Base-by-base conservation (phyloP, 1,140 invertebrate genomes). In the Drosophila micromelanica region DNA sequence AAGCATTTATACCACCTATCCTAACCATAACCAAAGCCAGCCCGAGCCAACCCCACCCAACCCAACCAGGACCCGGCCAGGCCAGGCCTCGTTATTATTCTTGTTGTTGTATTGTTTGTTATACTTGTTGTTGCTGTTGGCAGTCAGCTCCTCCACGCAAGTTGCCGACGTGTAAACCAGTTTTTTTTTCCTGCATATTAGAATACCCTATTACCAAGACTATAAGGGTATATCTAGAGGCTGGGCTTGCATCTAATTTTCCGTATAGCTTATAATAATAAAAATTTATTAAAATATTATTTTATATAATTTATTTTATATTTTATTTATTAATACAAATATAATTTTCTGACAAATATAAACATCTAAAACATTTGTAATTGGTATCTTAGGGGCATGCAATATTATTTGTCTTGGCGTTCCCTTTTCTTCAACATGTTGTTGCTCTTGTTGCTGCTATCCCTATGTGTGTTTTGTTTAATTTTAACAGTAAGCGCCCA, bases 91-190 rank as follows among this genome's bases (percentile, higher is more conserved):
- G 77, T 77, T 89, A 72, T 81, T 89, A 74, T 76, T 46, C 5
- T 51, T 70, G 20, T 35, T 45, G 40, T 35, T 51, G 42, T 32
- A 40, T 42, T 67, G 52, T 67, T 55, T 59, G 61, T 60, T 61
- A 11, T 15, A 65, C 30, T 56, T 56, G n/a, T 49, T 69, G 17
- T 15, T 69, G 40, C 54, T 73, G 37, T 37, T 54, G 35, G 42
- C 43, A 55, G 52, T 67, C 42, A 32, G 55, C 49, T 56, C 38
- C 73, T 65, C 35, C 59, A 61, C 37, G 42, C 65, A 75, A 73
- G 76, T 73, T 73, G 72, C 63, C 71, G 65, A 56, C 67, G 70
- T 73, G 70, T 74, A 78, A 72, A 75, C 80, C 74, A 81, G 75
- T 81, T 82, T 71, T 62, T 67, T 57, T 45, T 35, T 15, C 40